Conservation (phyloP, 2,888 invertebrate genomes). For the Drosophila nigricruria region DNA sequence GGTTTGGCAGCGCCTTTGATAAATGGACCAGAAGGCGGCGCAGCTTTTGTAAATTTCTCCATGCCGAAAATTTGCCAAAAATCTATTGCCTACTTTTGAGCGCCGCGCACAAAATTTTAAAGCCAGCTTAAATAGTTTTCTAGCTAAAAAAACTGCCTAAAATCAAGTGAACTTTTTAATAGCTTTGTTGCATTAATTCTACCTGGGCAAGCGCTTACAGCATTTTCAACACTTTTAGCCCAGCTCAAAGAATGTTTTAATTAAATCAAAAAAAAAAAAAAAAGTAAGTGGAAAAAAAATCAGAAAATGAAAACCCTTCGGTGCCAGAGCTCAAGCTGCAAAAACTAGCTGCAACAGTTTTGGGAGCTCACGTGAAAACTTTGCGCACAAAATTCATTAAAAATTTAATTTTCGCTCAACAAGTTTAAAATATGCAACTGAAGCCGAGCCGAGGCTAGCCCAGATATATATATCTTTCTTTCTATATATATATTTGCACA, state of each 20-base stretch:
- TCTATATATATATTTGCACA: not conserved
- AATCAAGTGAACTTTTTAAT: slow-evolving; percentile 45
- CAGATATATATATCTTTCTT: slow-evolving; percentile 3
- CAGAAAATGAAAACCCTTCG: slow-evolving; percentile 27
- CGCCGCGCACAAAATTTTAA: slow-evolving; percentile 16
- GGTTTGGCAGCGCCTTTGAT: slow-evolving; percentile 43
- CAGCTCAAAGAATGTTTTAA: slow-evolving; percentile 76
- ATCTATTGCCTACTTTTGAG: slow-evolving; percentile 30
- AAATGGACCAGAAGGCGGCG: slow-evolving; percentile 45
- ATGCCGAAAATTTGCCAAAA: slow-evolving; percentile 15
- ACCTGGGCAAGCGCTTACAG: slow-evolving; percentile 40
- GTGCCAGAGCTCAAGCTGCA: slow-evolving; percentile 22
- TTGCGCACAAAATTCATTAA: slow-evolving; percentile 72
- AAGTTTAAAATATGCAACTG: slow-evolving; percentile 61
- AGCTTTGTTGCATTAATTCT: slow-evolving; percentile 39
- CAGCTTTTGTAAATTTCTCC: not conserved
- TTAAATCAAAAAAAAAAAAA: slow-evolving; percentile 71
- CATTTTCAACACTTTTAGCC: slow-evolving; percentile 65
- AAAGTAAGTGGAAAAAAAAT: not conserved
- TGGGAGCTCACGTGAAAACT: slow-evolving; percentile 59
- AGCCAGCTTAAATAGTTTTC: slow-evolving; percentile 23
- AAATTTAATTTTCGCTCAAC: slow-evolving; percentile 78
- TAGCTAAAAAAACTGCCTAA: not conserved
- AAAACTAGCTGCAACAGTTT: slow-evolving; percentile 25
- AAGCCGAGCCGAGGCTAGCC: slow-evolving; percentile 17